Evolutionary conservation across 2,797 vertebrate genomes (phyloP).

Genomic region (Urosaurus nigricauda): DNA sequence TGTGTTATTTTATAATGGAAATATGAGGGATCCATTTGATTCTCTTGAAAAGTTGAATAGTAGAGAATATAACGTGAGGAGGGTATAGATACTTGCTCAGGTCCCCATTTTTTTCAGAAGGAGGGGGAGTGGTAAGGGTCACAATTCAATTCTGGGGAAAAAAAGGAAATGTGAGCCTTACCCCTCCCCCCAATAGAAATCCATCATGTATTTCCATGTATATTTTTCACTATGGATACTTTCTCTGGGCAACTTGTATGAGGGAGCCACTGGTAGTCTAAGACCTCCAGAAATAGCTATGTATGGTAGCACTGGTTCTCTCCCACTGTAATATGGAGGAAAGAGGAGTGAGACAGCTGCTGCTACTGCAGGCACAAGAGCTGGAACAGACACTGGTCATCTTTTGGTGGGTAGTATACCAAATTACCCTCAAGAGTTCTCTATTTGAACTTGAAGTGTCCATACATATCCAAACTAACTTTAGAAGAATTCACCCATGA

Average conservation of each 20-base stretch:
- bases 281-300: no score
- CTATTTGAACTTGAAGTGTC: neutral
- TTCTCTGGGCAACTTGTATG: neutral
- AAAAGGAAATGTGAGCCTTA: neutral
- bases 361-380: neutral
- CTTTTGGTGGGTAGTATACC: neutral
- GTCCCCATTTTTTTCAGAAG: neutral
- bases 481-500: neutral
- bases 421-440: neutral
- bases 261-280: neutral
- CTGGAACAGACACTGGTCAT: no score
- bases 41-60: neutral
- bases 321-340: neutral
- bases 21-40: neutral
- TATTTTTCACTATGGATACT: neutral
- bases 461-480: neutral
- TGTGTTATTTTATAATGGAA: neutral
- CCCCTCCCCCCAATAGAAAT: neutral
- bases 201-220: neutral
- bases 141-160: no score
- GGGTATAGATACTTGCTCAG: neutral
- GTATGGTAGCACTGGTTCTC: neutral
- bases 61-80: neutral
- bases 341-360: neutral
- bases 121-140: no score